These are phyloP conservation scores for Papilio dardanus DNA, from an alignment of 1,140 invertebrate species.

Conservation along the genomic window DNA sequence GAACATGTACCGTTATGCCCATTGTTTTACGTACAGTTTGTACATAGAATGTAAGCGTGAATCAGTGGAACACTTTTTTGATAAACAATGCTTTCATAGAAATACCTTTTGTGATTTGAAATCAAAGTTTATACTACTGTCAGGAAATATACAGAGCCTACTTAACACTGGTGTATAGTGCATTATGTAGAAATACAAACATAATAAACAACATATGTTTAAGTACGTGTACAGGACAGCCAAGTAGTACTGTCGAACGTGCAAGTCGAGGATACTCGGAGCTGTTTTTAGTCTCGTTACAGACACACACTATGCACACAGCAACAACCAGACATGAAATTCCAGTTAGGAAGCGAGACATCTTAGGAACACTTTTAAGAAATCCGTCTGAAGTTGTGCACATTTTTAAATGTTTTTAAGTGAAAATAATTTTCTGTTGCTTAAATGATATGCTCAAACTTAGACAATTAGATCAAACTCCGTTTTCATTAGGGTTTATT, in stretches of 20 bases:
- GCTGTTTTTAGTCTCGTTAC: constrained; percentile 27
- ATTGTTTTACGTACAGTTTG: constrained; percentile 58
- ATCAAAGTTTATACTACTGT: not conserved
- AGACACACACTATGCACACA: constrained; percentile 5
- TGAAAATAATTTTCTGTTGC: not conserved
- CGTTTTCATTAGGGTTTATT: not conserved
- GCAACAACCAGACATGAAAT: not conserved
- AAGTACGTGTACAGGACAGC: not conserved
- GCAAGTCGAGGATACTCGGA: constrained; percentile 3
- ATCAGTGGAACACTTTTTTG: constrained; percentile 41
- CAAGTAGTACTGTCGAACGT: not conserved
- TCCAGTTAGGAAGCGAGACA: not conserved
- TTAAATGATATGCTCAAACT: not conserved
- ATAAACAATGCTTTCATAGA: not conserved
- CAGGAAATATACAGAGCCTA: not conserved
- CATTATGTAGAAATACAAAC: not conserved
- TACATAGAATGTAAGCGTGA: constrained; percentile 55
- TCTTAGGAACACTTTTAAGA: not conserved
- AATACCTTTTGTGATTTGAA: not conserved
- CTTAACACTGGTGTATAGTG: not conserved
- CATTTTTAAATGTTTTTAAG: not conserved
- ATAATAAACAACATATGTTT: not conserved
- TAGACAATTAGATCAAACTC: not conserved
- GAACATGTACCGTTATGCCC: constrained; percentile 52
- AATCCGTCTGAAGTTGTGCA: not conserved